Evolutionary conservation across 1,140 invertebrate species (phyloP), one percentile per base, ranked within the genome.

Genomic region (Leucophenga varia): DNA sequence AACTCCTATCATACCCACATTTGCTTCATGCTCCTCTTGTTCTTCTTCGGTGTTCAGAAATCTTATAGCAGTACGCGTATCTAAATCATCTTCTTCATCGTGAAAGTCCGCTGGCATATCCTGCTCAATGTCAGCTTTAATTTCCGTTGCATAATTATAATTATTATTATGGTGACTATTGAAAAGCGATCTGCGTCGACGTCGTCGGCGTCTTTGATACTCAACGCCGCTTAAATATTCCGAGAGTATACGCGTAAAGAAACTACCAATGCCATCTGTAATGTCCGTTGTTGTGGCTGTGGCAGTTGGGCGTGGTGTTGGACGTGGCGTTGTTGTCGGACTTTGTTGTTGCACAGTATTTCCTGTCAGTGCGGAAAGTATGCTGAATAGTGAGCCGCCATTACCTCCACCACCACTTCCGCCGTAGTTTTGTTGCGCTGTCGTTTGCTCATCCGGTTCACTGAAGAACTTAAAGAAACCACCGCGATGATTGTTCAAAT

Each of bases 401-500:
- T 55, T 39, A 13, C 25, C 19, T 31, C 32, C 18, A 20, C 34
- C 36, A 13, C 18, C 10, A 5, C n/a, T 25, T 30, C 10, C 38
- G 41, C 5, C 53, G 3, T 47, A 40, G 16, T 60, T 57, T 17
- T 53, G 51, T 0, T 38, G 22, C 4, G 50, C 38, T 38, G 44
- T 21, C 3, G 55, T 43, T 22, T 52, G 65, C 18, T 73, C 69
- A 44, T 73, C 70, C 42, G 70, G 63, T 18, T 80, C 79, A 46
- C 80, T 83, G 63, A 91, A 90, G 59, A 87, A 88, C 43, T 86
- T 80, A 67, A 90, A 91, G 68, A 91, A 89, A 8, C 89, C 90
- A 31, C 90, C 89, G 46, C 90, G 89, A 64, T 92, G 83, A 74
- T 91, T 92, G 75, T 92, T 91, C 36, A 91, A 77, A 67, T 91